Percentiles rank a stretch among this genome's conserved stretches.
Conservation (phyloP, 2,797 vertebrate genomes). For the Scarus forsteni region DNA sequence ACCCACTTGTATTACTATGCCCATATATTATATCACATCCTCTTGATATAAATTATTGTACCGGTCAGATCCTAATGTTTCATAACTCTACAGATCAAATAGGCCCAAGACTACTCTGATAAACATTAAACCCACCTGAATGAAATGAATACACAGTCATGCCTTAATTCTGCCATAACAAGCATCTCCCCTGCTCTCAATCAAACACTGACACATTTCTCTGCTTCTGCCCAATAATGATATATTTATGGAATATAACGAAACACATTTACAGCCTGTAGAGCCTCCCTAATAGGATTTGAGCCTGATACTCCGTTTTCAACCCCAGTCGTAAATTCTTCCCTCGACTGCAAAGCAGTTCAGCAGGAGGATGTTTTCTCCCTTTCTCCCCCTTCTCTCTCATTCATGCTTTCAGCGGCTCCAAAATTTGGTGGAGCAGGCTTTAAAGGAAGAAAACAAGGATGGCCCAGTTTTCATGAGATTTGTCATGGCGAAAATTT, state of each 20-base stretch:
- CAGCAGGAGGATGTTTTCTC: conserved; percentile 37
- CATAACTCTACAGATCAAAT: background rate
- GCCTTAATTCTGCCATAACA: conserved; percentile 32
- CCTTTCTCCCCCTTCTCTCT: conserved; percentile 4
- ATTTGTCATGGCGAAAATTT: conserved; percentile 54
- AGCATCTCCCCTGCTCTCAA: conserved; percentile 6
- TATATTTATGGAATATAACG: conserved; percentile 16
- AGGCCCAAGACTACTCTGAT: background rate
- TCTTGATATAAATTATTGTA: too few species aligned
- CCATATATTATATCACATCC: too few species aligned
- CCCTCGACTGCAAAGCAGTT: conserved; percentile 59
- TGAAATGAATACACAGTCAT: conserved; percentile 16
- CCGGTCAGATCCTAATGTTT: too few species aligned
- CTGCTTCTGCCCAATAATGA: conserved; percentile 5
- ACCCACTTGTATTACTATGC: too few species aligned
- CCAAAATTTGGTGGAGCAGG: conserved; percentile 39
- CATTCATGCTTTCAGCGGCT: conserved; percentile 53
- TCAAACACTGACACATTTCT: conserved; percentile 9
- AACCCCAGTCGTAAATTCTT: conserved; percentile 57
- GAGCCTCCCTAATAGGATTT: conserved; percentile 35
- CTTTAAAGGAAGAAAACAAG: conserved; percentile 23
- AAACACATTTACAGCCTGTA: conserved; percentile 20
- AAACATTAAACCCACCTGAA: background rate
- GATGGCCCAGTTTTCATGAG: conserved; percentile 54
- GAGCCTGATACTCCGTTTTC: conserved; percentile 45